A percentile compares a stretch with the other conserved stretches of the same genome.
These are phyloP conservation scores for Cotesia vestalis DNA, from an alignment of 1,140 invertebrate genomes.

Conservation along the genomic window DNA sequence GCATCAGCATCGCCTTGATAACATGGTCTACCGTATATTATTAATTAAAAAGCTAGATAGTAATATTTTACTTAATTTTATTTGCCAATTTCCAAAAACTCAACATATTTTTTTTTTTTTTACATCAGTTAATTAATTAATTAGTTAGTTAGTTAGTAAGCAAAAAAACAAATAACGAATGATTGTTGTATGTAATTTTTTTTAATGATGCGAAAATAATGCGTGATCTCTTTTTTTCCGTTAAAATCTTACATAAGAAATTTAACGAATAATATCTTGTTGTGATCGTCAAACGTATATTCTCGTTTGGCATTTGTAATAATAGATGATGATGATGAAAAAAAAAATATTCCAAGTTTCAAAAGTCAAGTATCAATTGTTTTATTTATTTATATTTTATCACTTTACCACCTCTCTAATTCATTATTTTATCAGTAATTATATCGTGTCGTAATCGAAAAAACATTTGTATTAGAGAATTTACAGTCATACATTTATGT, in stretches of 20 bases:
- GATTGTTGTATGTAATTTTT: slow-evolving; percentile 17
- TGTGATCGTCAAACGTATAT: slow-evolving; percentile 57
- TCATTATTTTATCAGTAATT: slow-evolving; percentile 9
- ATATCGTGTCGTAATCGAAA: not conserved
- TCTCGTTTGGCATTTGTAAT: slow-evolving; percentile 56
- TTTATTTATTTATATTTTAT: slow-evolving; percentile 14
- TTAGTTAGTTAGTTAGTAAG: not conserved
- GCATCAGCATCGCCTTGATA: slow-evolving; percentile 2
- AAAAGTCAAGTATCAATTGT: slow-evolving; percentile 28
- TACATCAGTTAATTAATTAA: too few species aligned
- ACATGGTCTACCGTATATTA: slow-evolving; percentile 2
- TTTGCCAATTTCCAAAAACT: not conserved
- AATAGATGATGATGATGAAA: slow-evolving; percentile 49
- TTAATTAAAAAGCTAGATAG: not conserved
- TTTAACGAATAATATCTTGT: slow-evolving; percentile 61
- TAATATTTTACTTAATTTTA: not conserved
- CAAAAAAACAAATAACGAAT: not conserved
- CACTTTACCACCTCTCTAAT: not conserved
- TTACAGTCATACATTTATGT: too few species aligned
- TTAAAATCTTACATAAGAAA: slow-evolving; percentile 48
- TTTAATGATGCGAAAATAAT: not conserved
- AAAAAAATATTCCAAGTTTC: slow-evolving; percentile 55
- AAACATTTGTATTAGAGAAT: not conserved
- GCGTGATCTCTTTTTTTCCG: slow-evolving; percentile 47
- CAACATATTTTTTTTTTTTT: not conserved